These are phyloP conservation scores for Channa striata DNA, from an alignment of 2,797 vertebrate genomes.

Conservation along the genomic window DNA sequence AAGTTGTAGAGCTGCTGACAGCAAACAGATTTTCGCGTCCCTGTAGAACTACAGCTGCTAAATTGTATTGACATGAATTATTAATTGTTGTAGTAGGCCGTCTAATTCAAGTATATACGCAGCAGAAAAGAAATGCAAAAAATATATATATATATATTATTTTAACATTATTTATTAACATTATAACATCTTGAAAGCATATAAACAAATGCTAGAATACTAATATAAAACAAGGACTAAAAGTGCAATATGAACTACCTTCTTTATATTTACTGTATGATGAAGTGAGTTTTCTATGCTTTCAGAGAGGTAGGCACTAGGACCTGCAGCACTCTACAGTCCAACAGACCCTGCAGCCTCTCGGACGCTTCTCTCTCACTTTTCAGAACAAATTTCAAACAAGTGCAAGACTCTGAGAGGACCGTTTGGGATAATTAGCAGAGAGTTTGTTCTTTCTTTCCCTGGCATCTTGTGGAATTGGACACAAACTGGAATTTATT, in stretches of 20 bases:
- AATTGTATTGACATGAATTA: too few relatives aligned
- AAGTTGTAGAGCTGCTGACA: background rate
- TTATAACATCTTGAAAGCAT: background rate
- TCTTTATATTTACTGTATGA: background rate
- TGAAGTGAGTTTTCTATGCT: constrained; percentile 2
- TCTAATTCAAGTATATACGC: too few relatives aligned
- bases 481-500: constrained; percentile 76
- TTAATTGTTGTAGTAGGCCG: too few relatives aligned
- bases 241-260: background rate
- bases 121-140: too few relatives aligned
- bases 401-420: constrained; percentile 75
- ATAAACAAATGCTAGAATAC: background rate
- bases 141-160: too few relatives aligned
- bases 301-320: constrained; percentile 76
- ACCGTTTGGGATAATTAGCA: constrained; percentile 70
- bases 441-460: constrained; percentile 48
- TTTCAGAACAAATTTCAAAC: constrained; percentile 84
- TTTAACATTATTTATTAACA: too few relatives aligned
- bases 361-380: constrained; percentile 75
- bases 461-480: constrained; percentile 61
- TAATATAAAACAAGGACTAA: background rate
- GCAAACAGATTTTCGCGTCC: background rate
- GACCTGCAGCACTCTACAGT: constrained; percentile 72
- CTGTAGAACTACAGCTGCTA: too few relatives aligned
- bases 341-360: constrained; percentile 55